Conservation (phyloP, 2,113 vertebrate genomes). For the Agapornis roseicollis region DNA sequence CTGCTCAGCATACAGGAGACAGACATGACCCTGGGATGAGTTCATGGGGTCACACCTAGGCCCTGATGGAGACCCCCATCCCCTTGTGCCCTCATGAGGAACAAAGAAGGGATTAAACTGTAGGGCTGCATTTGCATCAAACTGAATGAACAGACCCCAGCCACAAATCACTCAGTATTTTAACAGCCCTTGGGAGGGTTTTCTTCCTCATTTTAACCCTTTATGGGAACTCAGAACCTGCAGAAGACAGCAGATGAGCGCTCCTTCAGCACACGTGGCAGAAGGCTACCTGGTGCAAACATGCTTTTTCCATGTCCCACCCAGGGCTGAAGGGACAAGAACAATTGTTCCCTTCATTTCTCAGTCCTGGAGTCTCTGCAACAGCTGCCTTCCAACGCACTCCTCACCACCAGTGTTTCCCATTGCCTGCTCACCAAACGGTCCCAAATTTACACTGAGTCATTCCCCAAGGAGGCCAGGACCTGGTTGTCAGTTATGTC, state of each 20-base stretch:
- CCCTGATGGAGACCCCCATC: not conserved
- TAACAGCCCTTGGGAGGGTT: not conserved
- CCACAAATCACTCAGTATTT: not conserved
- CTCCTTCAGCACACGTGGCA: fast-evolving
- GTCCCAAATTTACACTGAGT: not conserved
- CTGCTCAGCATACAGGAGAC: not conserved
- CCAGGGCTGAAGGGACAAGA: not conserved
- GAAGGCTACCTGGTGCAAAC: not conserved
- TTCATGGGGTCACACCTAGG: not conserved
- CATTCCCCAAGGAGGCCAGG: not conserved
- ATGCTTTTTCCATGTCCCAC: not conserved
- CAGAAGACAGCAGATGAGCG: not conserved
- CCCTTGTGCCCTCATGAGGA: fast-evolving
- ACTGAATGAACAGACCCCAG: not conserved
- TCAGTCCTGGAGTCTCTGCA: not conserved
- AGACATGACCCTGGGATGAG: not conserved
- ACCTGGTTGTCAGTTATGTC: not conserved
- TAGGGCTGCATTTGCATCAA: not conserved
- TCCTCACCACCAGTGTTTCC: fast-evolving
- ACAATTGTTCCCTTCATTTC: not conserved
- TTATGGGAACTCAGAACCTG: not conserved
- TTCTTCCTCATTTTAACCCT: not conserved
- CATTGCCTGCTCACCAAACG: not conserved
- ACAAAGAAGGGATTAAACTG: not conserved
- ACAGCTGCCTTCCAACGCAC: not conserved